Percentiles rank a stretch among this genome's conserved stretches.
phyloP scores from a whole-genome alignment of 2,888 invertebrate species.

The Polyommatus icarus region DNA sequence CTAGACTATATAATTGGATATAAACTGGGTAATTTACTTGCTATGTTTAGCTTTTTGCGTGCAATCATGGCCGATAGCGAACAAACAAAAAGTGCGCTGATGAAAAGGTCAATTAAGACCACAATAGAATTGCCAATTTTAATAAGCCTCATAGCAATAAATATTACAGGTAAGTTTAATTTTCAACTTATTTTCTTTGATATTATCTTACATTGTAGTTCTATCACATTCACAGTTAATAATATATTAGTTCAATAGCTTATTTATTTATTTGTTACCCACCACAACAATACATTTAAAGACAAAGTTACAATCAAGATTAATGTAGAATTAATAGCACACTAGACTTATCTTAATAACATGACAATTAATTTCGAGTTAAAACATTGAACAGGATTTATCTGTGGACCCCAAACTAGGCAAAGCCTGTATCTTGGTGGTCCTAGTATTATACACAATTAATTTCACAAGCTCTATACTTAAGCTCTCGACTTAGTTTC shows the following conservation, averaged over 20 bases:
- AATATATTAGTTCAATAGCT: too few relatives aligned
- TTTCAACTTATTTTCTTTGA: background rate
- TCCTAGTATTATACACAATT: too few relatives aligned
- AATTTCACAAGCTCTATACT: too few relatives aligned
- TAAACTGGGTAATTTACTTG: background rate
- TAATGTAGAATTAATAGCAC: too few relatives aligned
- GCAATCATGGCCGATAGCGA: conserved; percentile 13
- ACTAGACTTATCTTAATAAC: too few relatives aligned
- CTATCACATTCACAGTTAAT: background rate
- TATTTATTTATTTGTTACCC: too few relatives aligned
- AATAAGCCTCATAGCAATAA: background rate
- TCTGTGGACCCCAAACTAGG: too few relatives aligned
- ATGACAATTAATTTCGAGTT: too few relatives aligned
- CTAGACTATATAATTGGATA: conserved; percentile 13
- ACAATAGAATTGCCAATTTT: conserved; percentile 27
- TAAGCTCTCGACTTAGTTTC: background rate
- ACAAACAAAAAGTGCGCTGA: background rate
- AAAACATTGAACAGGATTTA: too few relatives aligned
- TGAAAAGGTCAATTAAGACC: background rate
- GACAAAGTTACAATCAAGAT: too few relatives aligned
- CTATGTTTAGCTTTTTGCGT: background rate
- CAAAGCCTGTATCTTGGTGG: too few relatives aligned
- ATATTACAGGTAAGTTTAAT: conserved; percentile 15
- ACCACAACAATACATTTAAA: too few relatives aligned
- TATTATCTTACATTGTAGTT: conserved; percentile 24